phyloP scores from a whole-genome alignment of 2,888 invertebrate genomes.

The Calephelis perditalis region DNA sequence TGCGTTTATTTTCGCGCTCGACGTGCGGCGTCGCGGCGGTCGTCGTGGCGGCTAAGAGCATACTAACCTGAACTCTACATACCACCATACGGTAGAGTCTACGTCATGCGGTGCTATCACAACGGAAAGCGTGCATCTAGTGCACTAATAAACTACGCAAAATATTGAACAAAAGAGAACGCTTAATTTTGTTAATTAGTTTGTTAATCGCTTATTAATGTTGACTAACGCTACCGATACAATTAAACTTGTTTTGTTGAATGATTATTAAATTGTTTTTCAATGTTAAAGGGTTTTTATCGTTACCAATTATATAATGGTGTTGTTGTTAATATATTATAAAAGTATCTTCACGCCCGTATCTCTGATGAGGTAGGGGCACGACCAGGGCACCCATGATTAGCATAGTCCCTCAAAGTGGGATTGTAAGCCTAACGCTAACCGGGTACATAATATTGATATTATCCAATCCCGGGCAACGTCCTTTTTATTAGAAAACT shows the following conservation, averaged over 20 bases:
- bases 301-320: too few relatives aligned
- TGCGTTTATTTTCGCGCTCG: slow-evolving; percentile 59
- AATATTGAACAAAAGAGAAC: slow-evolving; percentile 16
- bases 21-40: slow-evolving; percentile 43
- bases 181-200: background rate
- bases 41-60: slow-evolving; percentile 51
- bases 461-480: too few relatives aligned
- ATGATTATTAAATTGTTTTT: background rate
- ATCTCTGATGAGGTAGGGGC: too few relatives aligned
- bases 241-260: background rate
- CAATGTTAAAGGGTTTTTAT: too few relatives aligned
- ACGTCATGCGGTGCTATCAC: slow-evolving; percentile 28
- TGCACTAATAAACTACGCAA: slow-evolving; percentile 21
- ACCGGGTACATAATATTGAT: too few relatives aligned
- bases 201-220: slow-evolving; percentile 1
- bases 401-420: too few relatives aligned
- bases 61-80: slow-evolving; percentile 29
- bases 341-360: too few relatives aligned
- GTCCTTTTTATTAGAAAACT: too few relatives aligned
- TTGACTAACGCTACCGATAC: background rate
- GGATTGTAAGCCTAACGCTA: too few relatives aligned
- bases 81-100: too few relatives aligned
- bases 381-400: too few relatives aligned
- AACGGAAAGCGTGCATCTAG: slow-evolving; percentile 20
- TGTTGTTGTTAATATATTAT: too few relatives aligned